Evolutionary conservation across 23 tunicate species (phyloP).

Genomic region (Corella eumyota): DNA sequence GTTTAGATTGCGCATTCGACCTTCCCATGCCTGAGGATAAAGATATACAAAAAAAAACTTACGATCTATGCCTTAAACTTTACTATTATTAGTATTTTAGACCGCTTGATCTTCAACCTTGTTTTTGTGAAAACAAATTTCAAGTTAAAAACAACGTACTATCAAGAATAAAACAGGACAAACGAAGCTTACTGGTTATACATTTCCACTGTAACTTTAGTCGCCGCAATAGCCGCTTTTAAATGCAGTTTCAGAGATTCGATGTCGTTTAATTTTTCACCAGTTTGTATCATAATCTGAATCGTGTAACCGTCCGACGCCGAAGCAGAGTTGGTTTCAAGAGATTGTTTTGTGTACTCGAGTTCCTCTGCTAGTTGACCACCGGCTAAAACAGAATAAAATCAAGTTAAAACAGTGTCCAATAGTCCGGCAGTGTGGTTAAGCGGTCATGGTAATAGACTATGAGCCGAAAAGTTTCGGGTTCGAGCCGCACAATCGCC

Average conservation of each 20-base stretch:
- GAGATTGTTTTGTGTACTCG: slow-evolving; percentile 21
- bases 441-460: not conserved
- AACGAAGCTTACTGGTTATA: slow-evolving; percentile 70
- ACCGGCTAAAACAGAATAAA: slow-evolving; percentile 39
- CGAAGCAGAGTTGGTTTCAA: slow-evolving; percentile 8
- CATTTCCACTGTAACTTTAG: slow-evolving; percentile 63
- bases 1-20: too few relatives aligned
- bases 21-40: too few relatives aligned
- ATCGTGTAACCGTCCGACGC: slow-evolving; percentile 4
- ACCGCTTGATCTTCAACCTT: too few relatives aligned
- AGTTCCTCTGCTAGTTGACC: slow-evolving; percentile 75
- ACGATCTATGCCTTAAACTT: too few relatives aligned
- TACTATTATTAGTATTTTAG: too few relatives aligned
- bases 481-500: too few relatives aligned
- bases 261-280: slow-evolving; percentile 29
- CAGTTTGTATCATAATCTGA: slow-evolving; percentile 69
- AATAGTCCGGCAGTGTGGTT: too few relatives aligned
- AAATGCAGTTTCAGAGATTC: slow-evolving; percentile 56
- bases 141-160: too few relatives aligned
- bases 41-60: too few relatives aligned
- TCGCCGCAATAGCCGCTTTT: slow-evolving; percentile 72
- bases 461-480: not conserved
- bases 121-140: too few relatives aligned
- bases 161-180: too few relatives aligned
- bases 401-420: too few relatives aligned